These are phyloP conservation scores for Ametastegia equiseti DNA, from an alignment of 2,888 invertebrate genomes.

Conservation along the genomic window DNA sequence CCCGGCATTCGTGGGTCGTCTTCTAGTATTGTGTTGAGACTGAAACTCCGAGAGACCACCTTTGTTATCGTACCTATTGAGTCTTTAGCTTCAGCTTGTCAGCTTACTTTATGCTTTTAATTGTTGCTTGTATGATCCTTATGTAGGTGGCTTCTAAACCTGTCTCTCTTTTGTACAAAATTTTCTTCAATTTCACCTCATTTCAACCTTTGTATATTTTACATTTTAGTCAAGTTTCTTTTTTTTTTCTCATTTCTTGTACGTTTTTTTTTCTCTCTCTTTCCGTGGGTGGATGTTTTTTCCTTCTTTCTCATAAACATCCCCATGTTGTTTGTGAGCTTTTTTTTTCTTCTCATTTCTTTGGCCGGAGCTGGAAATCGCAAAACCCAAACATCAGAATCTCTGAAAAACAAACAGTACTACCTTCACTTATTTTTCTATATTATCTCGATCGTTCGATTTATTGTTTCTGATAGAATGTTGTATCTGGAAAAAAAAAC, in stretches of 20 bases:
- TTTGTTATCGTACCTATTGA: slow-evolving; percentile 13
- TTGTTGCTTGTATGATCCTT: slow-evolving; percentile 5
- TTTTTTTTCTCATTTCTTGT: not conserved
- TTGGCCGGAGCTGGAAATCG: not conserved
- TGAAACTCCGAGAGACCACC: not conserved
- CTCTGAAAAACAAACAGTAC: too few species aligned
- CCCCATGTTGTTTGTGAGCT: not conserved
- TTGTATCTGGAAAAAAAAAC: too few species aligned
- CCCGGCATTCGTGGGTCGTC: slow-evolving; percentile 14
- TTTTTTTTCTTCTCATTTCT: not conserved
- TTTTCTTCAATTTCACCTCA: not conserved
- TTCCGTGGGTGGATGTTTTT: not conserved
- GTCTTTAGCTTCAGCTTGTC: slow-evolving; percentile 5
- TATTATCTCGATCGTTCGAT: too few species aligned
- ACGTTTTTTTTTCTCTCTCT: not conserved
- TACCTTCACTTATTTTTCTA: too few species aligned
- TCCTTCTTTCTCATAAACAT: not conserved
- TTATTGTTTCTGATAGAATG: too few species aligned
- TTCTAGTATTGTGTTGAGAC: not conserved
- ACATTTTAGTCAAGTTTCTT: not conserved
- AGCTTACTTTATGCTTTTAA: slow-evolving; percentile 33
- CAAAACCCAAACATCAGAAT: not conserved
- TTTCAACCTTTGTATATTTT: not conserved
- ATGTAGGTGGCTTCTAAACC: not conserved
- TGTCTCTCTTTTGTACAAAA: not conserved